Percentiles rank a stretch among this genome's conserved stretches.
These are phyloP conservation scores for Portunus trituberculatus DNA, from an alignment of 1,140 invertebrate species.

Conservation along the genomic window DNA sequence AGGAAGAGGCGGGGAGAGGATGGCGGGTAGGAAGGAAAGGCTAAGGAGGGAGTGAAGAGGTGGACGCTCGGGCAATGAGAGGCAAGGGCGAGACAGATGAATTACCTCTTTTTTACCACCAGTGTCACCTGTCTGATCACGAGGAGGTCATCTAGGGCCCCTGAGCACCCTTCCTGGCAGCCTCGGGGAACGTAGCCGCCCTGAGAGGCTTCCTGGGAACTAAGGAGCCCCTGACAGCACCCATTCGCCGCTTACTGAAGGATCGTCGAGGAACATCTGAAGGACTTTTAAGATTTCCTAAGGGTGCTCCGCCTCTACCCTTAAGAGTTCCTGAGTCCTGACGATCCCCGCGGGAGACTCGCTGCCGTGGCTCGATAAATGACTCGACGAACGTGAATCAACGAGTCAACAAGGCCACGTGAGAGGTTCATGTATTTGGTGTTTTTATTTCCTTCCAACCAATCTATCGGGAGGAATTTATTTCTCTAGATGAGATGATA, in stretches of 20 bases:
- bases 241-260: background rate
- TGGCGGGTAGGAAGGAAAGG: background rate
- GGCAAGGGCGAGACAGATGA: background rate
- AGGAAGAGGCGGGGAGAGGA: background rate
- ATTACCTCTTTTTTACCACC: conserved; percentile 1
- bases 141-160: background rate
- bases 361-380: background rate
- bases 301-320: background rate
- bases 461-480: background rate
- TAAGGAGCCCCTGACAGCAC: background rate
- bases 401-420: background rate
- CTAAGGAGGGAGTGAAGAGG: background rate
- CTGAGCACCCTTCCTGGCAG: background rate
- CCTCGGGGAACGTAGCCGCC: background rate
- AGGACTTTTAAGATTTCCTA: conserved; percentile 12
- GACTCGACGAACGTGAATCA: background rate
- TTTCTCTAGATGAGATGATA: background rate
- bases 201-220: background rate
- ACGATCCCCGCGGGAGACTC: background rate
- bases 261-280: background rate
- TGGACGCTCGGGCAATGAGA: background rate
- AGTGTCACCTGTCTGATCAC: conserved; percentile 4
- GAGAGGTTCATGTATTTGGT: background rate
- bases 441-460: background rate
- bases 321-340: background rate